phyloP scores from a whole-genome alignment of 2,113 vertebrate genomes.

The Cricetomys ansorgei region DNA sequence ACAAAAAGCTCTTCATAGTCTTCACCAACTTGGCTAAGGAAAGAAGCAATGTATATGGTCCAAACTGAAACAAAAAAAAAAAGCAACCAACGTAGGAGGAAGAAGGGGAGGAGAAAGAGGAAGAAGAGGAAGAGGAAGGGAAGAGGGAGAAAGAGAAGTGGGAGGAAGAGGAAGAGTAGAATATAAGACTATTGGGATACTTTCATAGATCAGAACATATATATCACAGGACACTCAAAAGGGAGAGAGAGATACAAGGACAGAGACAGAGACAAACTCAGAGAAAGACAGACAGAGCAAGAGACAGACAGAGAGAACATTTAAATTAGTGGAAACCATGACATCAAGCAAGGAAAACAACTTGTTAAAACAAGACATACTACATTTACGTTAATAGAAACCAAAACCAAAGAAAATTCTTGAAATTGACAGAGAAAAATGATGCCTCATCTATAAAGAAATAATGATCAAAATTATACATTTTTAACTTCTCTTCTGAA shows the following conservation, averaged over 20 bases:
- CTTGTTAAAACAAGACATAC: neutral
- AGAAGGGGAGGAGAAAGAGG: neutral
- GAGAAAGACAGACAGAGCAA: neutral
- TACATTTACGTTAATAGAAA: neutral
- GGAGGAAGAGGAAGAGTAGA: neutral
- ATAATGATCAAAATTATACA: constrained; percentile 4
- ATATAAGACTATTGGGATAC: neutral
- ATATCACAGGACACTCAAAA: neutral
- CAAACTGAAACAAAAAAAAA: neutral
- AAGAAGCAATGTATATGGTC: neutral
- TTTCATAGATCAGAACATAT: neutral
- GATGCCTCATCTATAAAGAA: neutral
- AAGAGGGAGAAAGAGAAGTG: neutral
- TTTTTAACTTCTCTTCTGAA: neutral
- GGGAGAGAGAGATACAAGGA: rapidly evolving
- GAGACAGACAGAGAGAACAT: neutral
- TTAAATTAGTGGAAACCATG: neutral
- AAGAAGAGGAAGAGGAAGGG: neutral
- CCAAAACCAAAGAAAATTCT: constrained; percentile 28
- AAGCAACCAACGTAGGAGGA: neutral
- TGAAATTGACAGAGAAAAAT: neutral
- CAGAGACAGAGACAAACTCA: neutral
- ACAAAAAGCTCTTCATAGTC: neutral
- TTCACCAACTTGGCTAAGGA: neutral
- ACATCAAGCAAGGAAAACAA: neutral